These are phyloP conservation scores for Tympanuchus pallidicinctus DNA, from an alignment of 2,113 vertebrate species.

Conservation along the genomic window DNA sequence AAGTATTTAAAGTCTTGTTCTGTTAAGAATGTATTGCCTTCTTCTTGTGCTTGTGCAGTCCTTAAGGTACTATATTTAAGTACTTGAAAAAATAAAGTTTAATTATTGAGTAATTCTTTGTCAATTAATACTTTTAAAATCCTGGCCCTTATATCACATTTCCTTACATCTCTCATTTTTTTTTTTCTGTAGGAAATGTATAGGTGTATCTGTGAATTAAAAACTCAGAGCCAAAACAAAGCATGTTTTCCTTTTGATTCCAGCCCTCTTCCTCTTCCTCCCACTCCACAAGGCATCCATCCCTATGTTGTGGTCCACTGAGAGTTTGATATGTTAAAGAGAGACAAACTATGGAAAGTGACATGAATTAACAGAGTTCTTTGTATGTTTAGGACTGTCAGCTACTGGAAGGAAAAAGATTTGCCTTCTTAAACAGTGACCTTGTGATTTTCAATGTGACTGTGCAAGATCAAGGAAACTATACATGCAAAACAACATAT, in stretches of 20 bases:
- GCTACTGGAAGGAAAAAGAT: slow-evolving; percentile 47
- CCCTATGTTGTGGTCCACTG: background rate
- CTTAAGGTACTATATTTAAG: background rate
- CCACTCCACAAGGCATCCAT: background rate
- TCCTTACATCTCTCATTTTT: background rate
- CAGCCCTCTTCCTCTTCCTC: background rate
- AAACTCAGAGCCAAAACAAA: background rate
- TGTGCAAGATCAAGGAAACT: slow-evolving; percentile 66
- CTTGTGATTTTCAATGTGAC: slow-evolving; percentile 72
- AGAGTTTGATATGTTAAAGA: background rate
- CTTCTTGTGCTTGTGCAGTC: background rate
- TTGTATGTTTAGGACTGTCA: slow-evolving; percentile 76
- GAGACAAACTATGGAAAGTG: background rate
- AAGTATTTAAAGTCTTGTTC: background rate
- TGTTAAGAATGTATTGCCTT: background rate
- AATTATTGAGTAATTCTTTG: background rate
- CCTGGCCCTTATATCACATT: background rate
- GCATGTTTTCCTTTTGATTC: background rate
- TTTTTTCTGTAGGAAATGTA: background rate
- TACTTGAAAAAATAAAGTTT: background rate
- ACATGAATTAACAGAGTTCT: background rate
- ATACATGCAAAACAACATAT: slow-evolving; percentile 82
- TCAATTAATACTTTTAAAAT: background rate
- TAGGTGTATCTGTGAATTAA: background rate
- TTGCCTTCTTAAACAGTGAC: background rate